These are phyloP conservation scores for Microtus richardsoni DNA, from an alignment of 2,113 vertebrate species.

Conservation along the genomic window DNA sequence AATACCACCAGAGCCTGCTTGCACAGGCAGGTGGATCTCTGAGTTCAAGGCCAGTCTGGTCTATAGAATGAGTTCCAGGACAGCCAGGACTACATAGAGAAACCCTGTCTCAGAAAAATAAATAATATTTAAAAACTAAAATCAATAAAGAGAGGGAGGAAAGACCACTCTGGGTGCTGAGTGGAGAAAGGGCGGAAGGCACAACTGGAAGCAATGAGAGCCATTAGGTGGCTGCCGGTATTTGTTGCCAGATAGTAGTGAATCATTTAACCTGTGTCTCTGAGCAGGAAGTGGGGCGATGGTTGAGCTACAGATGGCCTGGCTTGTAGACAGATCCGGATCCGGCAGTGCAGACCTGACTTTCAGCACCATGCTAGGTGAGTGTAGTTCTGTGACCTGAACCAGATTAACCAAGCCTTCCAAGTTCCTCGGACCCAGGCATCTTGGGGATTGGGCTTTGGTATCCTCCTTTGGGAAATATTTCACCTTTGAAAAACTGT, in stretches of 20 bases:
- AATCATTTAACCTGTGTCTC: not conserved
- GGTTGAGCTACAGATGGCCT: not conserved
- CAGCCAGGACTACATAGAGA: not conserved
- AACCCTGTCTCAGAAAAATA: not conserved
- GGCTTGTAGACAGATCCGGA: no score
- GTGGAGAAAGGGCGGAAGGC: not conserved
- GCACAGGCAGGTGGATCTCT: not conserved
- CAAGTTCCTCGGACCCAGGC: fast-evolving
- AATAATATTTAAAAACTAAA: not conserved
- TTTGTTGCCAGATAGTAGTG: not conserved
- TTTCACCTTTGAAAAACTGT: not conserved
- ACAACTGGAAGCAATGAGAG: not conserved
- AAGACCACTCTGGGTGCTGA: no score
- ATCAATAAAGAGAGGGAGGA: not conserved
- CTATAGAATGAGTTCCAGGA: not conserved
- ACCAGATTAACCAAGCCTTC: no score
- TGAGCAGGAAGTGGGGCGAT: not conserved
- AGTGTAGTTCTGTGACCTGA: not conserved
- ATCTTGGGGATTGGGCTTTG: not conserved
- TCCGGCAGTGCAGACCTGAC: fast-evolving
- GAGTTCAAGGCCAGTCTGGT: not conserved
- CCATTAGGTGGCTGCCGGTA: not conserved
- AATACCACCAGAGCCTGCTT: not conserved
- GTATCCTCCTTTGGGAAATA: not conserved
- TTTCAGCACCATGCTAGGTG: conserved; percentile 57